These are phyloP conservation scores for Agrotis segetum DNA, from an alignment of 2,888 invertebrate genomes.

Conservation along the genomic window DNA sequence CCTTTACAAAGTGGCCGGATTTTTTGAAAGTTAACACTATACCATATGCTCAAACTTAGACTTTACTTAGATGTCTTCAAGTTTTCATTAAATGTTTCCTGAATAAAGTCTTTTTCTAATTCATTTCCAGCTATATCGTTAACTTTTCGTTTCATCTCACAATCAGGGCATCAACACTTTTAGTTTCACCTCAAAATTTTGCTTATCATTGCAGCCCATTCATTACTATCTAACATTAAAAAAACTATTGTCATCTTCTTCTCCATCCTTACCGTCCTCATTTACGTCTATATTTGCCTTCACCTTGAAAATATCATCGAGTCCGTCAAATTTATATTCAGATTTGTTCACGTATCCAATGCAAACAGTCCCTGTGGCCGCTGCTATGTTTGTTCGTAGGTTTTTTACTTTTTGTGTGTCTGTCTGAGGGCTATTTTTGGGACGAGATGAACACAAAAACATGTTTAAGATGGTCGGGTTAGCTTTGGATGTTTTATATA, in stretches of 20 bases:
- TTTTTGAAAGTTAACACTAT: too few relatives aligned
- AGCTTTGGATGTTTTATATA: slow-evolving; percentile 50
- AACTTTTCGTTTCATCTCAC: too few relatives aligned
- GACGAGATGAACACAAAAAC: slow-evolving; percentile 65
- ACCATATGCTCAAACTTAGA: too few relatives aligned
- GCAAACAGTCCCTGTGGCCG: slow-evolving; percentile 71
- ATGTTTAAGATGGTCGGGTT: slow-evolving; percentile 65
- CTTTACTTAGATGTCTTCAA: too few relatives aligned
- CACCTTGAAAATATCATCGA: slow-evolving; percentile 36
- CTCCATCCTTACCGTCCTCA: background rate
- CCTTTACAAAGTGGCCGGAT: too few relatives aligned
- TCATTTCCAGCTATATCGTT: background rate
- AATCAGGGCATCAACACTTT: too few relatives aligned
- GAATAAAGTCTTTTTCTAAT: background rate
- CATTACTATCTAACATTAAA: background rate
- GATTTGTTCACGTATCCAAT: slow-evolving; percentile 54
- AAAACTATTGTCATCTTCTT: rapidly evolving
- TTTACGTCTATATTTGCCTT: slow-evolving; percentile 1
- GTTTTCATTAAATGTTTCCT: background rate
- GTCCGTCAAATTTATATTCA: slow-evolving; percentile 30
- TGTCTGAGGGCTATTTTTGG: slow-evolving; percentile 70
- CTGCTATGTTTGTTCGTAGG: slow-evolving; percentile 70
- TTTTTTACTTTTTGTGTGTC: slow-evolving; percentile 75
- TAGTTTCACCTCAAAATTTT: background rate
- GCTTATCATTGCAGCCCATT: background rate